Base-by-base conservation (phyloP, 1,140 invertebrate species). In the Leptestheria dahalacensis region DNA sequence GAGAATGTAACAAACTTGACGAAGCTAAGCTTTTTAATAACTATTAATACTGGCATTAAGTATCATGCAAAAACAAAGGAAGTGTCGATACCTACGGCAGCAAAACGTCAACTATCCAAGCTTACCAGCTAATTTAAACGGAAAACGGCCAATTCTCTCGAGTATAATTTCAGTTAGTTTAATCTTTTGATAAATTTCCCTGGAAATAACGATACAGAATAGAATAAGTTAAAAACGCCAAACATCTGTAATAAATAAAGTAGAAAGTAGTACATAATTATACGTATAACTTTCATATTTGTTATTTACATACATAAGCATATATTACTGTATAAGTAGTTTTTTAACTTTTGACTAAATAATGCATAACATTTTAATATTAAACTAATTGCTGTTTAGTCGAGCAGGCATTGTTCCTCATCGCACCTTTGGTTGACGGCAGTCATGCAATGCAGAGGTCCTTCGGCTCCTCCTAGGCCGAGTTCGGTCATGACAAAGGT, bases 401-500 rank as follows among this genome's bases (percentile, higher is more conserved):
- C n/a, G n/a, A n/a, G n/a, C n/a, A n/a, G n/a, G n/a, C n/a, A n/a
- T 41, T 41, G 15, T 9, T 9, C 33, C 6, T 41, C 33, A 41
- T 9, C 6, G 6, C 33, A 55, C 53, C 53, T 61, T 54, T 26
- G 65, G 58, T 59, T 57, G 33, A 67, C 68, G 9, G 76, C 73
- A 64, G 77, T 76, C 51, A 81, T 71, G 41, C 78, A 77, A 63
- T 81, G 77, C 26, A 86, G 62, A 15, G 65, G 60, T 9, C 29
- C 49, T 26, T 49, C 51, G 23, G 47, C 41, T 60, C 51, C 58
- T 21, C 48, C 58, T 3, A 52, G 51, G 66, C 51, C 83, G 12
- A 88, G 75, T 72, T 88, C 85, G 1, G 83, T 84, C 68, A 87
- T 76, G 33, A 87, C 81, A 72, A 86, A 87, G 29, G 77, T 80